phyloP scores from a whole-genome alignment of 2,113 vertebrate genomes.

The Pseudorhombus dupliciocellatus region DNA sequence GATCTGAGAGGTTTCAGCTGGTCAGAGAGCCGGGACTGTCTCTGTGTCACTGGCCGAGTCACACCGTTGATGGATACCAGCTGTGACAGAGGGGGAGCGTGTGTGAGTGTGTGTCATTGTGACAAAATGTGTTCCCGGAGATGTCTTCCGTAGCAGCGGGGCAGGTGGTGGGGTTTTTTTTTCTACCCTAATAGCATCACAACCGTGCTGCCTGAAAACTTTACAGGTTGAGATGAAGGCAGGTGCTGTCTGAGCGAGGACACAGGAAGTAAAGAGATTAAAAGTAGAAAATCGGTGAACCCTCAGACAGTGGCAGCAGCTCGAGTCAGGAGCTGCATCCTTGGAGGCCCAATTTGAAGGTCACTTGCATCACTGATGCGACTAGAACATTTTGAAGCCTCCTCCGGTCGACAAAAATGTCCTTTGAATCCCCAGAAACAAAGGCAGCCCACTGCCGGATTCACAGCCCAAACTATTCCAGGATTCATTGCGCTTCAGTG shows the following conservation, averaged over 20 bases:
- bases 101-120: not conserved
- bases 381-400: too few relatives aligned
- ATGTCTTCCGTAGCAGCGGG: not conserved
- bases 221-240: not conserved
- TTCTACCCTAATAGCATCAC: too few relatives aligned
- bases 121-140: not conserved
- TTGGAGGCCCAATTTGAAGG: too few relatives aligned
- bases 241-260: not conserved
- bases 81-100: not conserved
- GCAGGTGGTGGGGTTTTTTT: not conserved
- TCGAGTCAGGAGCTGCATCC: too few relatives aligned
- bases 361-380: too few relatives aligned
- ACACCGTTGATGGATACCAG: not conserved
- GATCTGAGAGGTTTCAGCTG: constrained; percentile 33
- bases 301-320: too few relatives aligned
- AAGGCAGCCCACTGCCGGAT: too few relatives aligned
- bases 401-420: too few relatives aligned
- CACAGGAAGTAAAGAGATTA: not conserved
- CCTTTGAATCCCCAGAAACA: not conserved
- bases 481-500: not conserved
- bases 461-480: not conserved
- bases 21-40: constrained; percentile 8
- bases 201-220: not conserved
- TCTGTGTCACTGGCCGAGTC: constrained; percentile 20
- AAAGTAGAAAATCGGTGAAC: not conserved